Evolutionary conservation across 2,797 vertebrate species (phyloP).

Genomic region (Hybognathus amarus): DNA sequence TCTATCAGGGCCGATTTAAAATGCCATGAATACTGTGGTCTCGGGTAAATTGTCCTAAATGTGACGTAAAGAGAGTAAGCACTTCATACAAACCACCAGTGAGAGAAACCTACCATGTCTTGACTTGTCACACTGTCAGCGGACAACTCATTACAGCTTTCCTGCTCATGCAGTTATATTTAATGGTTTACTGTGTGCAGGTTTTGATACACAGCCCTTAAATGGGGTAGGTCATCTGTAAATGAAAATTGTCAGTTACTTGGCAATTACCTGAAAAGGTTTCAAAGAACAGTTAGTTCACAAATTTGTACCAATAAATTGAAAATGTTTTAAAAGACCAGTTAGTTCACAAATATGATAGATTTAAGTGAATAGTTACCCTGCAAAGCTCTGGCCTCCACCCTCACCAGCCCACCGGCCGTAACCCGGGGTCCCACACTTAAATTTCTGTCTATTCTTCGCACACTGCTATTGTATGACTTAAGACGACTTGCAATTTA

Average conservation of each 20-base stretch:
- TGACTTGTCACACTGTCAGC: neutral
- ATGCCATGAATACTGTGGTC: slow-evolving; percentile 67
- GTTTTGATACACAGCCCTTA: neutral
- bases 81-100: neutral
- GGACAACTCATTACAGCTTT: neutral
- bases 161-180: neutral
- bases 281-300: neutral
- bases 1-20: slow-evolving; percentile 73
- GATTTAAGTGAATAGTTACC: neutral
- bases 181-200: neutral
- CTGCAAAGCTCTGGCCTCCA: too few relatives aligned
- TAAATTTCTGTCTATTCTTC: too few relatives aligned
- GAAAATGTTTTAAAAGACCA: neutral
- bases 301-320: too few relatives aligned
- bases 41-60: slow-evolving; percentile 65
- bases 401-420: too few relatives aligned
- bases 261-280: neutral
- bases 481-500: too few relatives aligned
- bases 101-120: neutral
- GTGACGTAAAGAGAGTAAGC: slow-evolving; percentile 29
- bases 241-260: neutral
- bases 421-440: too few relatives aligned
- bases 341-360: neutral
- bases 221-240: neutral
- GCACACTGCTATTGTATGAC: too few relatives aligned